Conservation (phyloP, 2,797 vertebrate genomes). For the Argya squamiceps region DNA sequence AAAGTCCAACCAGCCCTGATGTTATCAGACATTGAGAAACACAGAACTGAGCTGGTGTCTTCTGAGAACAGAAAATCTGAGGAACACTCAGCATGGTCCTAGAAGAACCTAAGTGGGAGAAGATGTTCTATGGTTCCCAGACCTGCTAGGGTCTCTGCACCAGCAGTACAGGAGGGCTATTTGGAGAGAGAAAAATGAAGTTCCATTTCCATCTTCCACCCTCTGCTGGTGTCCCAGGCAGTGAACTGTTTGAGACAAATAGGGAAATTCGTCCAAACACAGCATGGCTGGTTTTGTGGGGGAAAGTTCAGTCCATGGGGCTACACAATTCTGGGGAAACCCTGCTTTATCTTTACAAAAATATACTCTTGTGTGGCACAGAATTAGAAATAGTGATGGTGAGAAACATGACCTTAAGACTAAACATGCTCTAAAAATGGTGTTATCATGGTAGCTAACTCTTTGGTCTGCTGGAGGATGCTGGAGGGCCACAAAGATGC, state of each 20-base stretch:
- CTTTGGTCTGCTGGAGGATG: not conserved
- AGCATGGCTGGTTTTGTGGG: rapidly evolving
- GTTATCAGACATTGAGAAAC: not conserved
- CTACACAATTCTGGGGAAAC: not conserved
- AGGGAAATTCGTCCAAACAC: not conserved
- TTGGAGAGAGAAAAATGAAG: not conserved
- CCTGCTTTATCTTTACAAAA: not conserved
- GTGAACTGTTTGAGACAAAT: not conserved
- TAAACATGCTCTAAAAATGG: not conserved
- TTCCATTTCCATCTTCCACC: not conserved
- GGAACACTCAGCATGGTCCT: not conserved
- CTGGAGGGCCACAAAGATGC: not conserved
- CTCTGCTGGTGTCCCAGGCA: not conserved
- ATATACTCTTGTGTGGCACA: not conserved
- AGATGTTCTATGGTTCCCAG: not conserved
- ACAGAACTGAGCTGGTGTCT: not conserved
- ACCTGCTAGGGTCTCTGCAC: not conserved
- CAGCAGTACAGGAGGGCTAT: not conserved
- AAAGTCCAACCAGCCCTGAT: not conserved
- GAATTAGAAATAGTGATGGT: not conserved
- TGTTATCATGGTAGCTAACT: not conserved
- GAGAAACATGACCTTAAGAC: not conserved
- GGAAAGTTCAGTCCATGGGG: not conserved
- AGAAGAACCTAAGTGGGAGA: not conserved
- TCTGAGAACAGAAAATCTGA: not conserved